These are phyloP conservation scores for Myotis lucifugus DNA, from an alignment of 2,113 vertebrate species.

Conservation along the genomic window DNA sequence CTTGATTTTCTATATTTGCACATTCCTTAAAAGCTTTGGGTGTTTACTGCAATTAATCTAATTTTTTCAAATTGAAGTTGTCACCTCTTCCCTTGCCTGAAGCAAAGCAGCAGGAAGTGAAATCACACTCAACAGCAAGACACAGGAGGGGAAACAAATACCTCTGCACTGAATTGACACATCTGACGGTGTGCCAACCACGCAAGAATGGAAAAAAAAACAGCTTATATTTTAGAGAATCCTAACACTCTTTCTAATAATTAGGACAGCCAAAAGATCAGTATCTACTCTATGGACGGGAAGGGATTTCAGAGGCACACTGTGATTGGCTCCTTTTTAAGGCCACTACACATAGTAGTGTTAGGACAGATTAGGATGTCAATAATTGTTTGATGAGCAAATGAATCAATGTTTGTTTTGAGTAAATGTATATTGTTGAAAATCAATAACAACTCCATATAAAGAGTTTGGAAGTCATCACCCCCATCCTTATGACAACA, in stretches of 20 bases:
- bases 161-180: constrained; percentile 44
- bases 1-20: constrained; percentile 67
- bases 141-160: constrained; percentile 37
- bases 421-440: not conserved
- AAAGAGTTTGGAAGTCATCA: not conserved
- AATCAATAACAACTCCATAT: not conserved
- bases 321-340: not conserved
- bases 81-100: constrained; percentile 53
- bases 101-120: constrained; percentile 57
- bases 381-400: not conserved
- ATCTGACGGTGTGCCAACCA: constrained; percentile 1
- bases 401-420: not conserved
- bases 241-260: not conserved
- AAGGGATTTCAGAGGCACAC: not conserved
- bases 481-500: not conserved
- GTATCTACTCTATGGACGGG: not conserved
- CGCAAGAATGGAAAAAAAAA: not conserved
- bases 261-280: not conserved
- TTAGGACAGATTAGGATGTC: not conserved
- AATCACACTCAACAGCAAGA: constrained; percentile 56
- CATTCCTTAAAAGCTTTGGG: constrained; percentile 65
- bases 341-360: not conserved
- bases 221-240: not conserved
- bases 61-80: constrained; percentile 48
- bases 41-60: constrained; percentile 72